Evolutionary conservation across 2,888 invertebrate species (phyloP).

Genomic region (Phragmatobia fuliginosa): DNA sequence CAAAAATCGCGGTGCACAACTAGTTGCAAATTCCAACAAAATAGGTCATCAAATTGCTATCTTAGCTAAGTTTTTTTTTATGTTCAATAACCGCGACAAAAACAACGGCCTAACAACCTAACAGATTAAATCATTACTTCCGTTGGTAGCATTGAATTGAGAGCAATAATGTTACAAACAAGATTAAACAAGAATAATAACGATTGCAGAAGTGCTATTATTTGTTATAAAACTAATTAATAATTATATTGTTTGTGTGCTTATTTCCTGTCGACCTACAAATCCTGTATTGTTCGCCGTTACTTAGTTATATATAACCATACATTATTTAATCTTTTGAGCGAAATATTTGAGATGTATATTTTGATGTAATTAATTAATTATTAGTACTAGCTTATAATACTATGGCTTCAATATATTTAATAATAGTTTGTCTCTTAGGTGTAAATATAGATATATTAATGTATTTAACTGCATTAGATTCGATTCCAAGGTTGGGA

Average conservation of each 20-base stretch:
- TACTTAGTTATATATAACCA: constrained; percentile 3
- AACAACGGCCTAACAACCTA: background rate
- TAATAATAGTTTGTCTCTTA: background rate
- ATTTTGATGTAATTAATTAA: background rate
- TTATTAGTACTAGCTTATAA: background rate
- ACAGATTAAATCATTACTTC: constrained; percentile 44
- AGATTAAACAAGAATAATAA: constrained; percentile 23
- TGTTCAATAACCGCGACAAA: background rate
- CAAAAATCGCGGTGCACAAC: no score
- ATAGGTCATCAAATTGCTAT: background rate
- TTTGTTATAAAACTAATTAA: constrained; percentile 23
- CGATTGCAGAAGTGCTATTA: constrained; percentile 12
- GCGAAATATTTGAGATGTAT: constrained; percentile 7
- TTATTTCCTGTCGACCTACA: constrained; percentile 24
- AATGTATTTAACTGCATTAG: no score
- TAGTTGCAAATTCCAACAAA: no score
- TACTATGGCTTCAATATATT: background rate
- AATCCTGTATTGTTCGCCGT: constrained; percentile 7
- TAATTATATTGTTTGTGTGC: constrained; percentile 12
- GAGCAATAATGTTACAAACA: constrained; percentile 14
- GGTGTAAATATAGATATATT: background rate
- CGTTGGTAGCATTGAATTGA: constrained; percentile 25
- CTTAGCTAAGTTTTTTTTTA: background rate
- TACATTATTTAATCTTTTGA: constrained; percentile 2
- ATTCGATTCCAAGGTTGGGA: no score